phyloP scores from a whole-genome alignment of 2,797 vertebrate genomes.

The Epinephelus malabaricus region DNA sequence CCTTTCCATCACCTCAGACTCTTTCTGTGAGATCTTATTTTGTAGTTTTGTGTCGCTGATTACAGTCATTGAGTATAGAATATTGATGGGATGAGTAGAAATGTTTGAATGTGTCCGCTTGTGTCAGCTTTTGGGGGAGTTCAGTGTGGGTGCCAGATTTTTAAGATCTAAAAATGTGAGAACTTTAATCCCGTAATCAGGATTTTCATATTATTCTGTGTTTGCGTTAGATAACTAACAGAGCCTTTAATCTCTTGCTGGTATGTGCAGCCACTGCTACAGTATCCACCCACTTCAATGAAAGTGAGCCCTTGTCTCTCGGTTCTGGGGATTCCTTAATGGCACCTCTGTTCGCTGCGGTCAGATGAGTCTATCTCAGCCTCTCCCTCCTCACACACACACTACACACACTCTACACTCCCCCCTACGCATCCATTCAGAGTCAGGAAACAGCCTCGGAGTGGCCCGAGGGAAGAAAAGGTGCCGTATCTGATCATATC shows the following conservation, averaged over 20 bases:
- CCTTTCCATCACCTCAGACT: too few species aligned
- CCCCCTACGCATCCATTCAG: constrained; percentile 75
- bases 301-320: constrained; percentile 81
- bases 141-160: background rate
- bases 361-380: constrained; percentile 81
- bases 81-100: background rate
- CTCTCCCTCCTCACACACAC: constrained; percentile 15
- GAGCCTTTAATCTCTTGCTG: constrained; percentile 55
- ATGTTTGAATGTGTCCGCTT: background rate
- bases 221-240: constrained; percentile 39
- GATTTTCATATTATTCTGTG: constrained; percentile 15
- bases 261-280: constrained; percentile 66
- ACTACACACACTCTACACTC: constrained; percentile 12
- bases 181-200: constrained; percentile 14
- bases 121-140: background rate
- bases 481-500: constrained; percentile 84
- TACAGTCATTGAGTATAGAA: too few species aligned
- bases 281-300: constrained; percentile 66
- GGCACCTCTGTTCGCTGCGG: constrained; percentile 82
- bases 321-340: constrained; percentile 79
- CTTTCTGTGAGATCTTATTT: too few species aligned
- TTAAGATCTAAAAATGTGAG: constrained; percentile 15
- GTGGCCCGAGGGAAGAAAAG: constrained; percentile 79
- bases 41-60: too few species aligned
- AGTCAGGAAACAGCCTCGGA: constrained; percentile 83